Evolutionary conservation across 2,113 vertebrate genomes (phyloP).

Genomic region (Sigmodon hispidus): DNA sequence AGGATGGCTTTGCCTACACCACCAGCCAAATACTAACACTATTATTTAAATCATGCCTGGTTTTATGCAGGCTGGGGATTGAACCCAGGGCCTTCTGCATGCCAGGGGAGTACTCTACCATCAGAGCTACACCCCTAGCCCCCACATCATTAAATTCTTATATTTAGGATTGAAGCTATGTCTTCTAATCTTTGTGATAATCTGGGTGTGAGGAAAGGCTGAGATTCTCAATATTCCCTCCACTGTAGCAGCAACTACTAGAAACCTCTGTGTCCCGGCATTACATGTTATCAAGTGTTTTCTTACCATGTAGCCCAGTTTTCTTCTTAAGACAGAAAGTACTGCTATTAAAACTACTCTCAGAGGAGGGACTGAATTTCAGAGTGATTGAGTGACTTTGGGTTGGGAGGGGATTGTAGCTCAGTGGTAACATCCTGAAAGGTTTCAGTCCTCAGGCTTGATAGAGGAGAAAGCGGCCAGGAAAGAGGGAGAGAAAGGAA

Average conservation of each 20-base stretch:
- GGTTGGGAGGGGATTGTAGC: not conserved
- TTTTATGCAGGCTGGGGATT: not conserved
- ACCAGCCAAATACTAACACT: not conserved
- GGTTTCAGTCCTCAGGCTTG: not conserved
- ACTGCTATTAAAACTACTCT: constrained; percentile 28
- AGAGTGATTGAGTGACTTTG: not conserved
- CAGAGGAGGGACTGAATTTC: not conserved
- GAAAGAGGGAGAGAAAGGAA: not conserved
- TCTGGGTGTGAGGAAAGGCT: not conserved
- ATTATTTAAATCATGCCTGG: not conserved
- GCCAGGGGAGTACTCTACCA: not conserved
- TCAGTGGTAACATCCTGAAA: not conserved
- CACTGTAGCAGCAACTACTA: not conserved
- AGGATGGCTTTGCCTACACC: not conserved
- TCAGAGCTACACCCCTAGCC: not conserved
- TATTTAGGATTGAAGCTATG: not conserved
- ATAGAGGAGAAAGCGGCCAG: too few relatives aligned
- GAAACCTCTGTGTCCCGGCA: constrained; percentile 12
- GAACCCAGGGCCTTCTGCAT: not conserved
- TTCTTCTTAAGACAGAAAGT: not conserved
- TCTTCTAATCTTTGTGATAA: constrained; percentile 16
- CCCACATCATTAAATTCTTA: not conserved
- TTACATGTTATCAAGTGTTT: constrained; percentile 12
- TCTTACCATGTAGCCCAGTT: constrained; percentile 15
- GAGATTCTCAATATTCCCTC: constrained; percentile 1